Evolutionary conservation across 2,888 invertebrate genomes (phyloP), one percentile per base, ranked within the genome.

Genomic region (Anthrax anthrax): DNA sequence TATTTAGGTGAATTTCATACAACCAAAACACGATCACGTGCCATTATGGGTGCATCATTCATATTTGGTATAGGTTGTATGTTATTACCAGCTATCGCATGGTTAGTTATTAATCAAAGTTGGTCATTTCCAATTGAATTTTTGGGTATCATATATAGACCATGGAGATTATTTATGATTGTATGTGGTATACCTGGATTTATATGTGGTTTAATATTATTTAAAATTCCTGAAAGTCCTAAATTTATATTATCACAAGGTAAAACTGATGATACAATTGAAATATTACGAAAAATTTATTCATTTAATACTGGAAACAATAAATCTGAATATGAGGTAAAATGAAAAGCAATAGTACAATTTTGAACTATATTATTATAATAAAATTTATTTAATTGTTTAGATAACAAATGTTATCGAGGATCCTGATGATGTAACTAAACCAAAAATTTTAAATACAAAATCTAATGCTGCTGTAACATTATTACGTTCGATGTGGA

Each of bases 1-100:
- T 74, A 71, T 54, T 60, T 71, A 16, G 72, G 74, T 10, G 74
- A 74, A 57, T 73, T 73, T 53, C 73, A 73, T 51, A 66, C 69
- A 23, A 58, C 64, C 37, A 60, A 58, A 41, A 63, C 66, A 38
- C 63, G 73, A 12, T 69, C 72, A 2, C 69, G 69, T 54, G 67
- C 63, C 6, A 61, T 67, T 10, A 61, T 65, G 60, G 60, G 60
- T 17, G 57, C 63, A 1, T 61, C 63, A 8, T 57, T 63, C 23
- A 61, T 65, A 29, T 63, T 64, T 40, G 64, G 64, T 17, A 44
- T 63, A 18, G 60, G 61, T n/a, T 58, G 62, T 10, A 59, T 65
- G 53, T 18, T 60, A 37, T 55, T 65, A 52, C 66, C 66, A 10
- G 58, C 57, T 13, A 52, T 65, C 23, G 64, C 64, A 18, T 64